These are phyloP conservation scores for Drosophila peninsularis DNA, from an alignment of 2,888 invertebrate genomes.

Conservation along the genomic window DNA sequence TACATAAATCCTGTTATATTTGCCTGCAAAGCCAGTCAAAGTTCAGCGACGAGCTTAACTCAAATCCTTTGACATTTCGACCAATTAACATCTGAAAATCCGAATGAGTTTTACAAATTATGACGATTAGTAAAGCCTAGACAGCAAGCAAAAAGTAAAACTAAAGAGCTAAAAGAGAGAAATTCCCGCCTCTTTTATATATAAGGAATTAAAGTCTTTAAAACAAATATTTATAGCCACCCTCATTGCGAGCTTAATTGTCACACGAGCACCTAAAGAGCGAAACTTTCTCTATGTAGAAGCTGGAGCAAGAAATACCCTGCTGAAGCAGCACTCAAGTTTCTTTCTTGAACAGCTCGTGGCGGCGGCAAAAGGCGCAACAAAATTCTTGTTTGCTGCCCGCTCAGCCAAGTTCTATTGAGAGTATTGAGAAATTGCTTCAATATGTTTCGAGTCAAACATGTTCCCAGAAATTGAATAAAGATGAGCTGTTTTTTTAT, in stretches of 20 bases:
- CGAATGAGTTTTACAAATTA: not conserved
- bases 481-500: constrained; percentile 15
- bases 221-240: constrained; percentile 16
- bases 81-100: constrained; percentile 10
- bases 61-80: constrained; percentile 14
- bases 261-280: not conserved
- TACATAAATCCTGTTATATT: constrained; percentile 18
- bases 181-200: not conserved
- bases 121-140: not conserved
- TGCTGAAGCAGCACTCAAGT: not conserved
- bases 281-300: constrained; percentile 4
- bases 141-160: not conserved
- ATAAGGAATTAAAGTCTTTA: constrained; percentile 1
- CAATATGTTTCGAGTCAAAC: constrained; percentile 3
- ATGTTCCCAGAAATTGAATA: constrained; percentile 11
- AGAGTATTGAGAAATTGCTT: not conserved
- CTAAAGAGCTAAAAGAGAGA: not conserved
- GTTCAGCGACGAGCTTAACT: constrained; percentile 1
- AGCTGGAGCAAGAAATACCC: not conserved
- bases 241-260: constrained; percentile 17
- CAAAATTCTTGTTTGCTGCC: constrained; percentile 4
- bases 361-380: not conserved
- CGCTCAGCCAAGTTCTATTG: constrained; percentile 1
- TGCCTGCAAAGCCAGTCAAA: not conserved
- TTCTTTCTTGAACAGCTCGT: not conserved